Conservation (phyloP, 2,113 vertebrate species). For the Serilophus lunatus region DNA sequence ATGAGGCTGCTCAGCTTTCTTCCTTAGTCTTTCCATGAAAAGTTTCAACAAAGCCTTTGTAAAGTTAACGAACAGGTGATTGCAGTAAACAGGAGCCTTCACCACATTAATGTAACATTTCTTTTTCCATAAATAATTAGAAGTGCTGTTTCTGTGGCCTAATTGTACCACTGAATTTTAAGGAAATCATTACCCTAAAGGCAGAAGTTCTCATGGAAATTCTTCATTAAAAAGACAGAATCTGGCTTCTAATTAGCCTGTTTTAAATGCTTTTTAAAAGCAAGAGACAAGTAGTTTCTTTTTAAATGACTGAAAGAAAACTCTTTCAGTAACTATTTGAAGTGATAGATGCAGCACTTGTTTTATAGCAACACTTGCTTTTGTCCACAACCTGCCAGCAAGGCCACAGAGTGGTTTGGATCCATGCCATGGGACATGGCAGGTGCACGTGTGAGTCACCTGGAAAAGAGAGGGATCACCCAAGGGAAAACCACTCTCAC, state of each 20-base stretch:
- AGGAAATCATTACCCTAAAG: background rate
- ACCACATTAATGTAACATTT: background rate
- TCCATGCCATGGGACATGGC: accelerated
- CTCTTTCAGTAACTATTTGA: background rate
- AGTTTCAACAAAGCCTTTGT: constrained; percentile 1
- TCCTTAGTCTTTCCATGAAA: background rate
- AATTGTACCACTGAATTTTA: background rate
- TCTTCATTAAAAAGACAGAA: background rate
- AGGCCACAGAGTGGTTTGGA: accelerated
- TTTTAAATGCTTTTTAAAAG: background rate
- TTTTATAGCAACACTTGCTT: background rate
- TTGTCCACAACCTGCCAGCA: background rate
- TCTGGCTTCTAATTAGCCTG: background rate
- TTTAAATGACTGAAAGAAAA: background rate
- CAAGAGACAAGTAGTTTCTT: background rate
- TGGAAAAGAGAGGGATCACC: background rate
- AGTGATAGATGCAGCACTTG: background rate
- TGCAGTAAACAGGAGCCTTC: background rate
- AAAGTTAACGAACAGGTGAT: background rate
- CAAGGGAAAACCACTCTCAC: background rate
- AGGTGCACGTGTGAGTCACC: background rate
- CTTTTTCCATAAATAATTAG: background rate
- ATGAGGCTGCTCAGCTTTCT: background rate
- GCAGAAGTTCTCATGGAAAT: background rate
- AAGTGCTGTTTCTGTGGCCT: background rate